Evolutionary conservation across 2,888 invertebrate species (phyloP), one percentile per base, ranked within the genome.

Genomic region (Tenodera sinensis): DNA sequence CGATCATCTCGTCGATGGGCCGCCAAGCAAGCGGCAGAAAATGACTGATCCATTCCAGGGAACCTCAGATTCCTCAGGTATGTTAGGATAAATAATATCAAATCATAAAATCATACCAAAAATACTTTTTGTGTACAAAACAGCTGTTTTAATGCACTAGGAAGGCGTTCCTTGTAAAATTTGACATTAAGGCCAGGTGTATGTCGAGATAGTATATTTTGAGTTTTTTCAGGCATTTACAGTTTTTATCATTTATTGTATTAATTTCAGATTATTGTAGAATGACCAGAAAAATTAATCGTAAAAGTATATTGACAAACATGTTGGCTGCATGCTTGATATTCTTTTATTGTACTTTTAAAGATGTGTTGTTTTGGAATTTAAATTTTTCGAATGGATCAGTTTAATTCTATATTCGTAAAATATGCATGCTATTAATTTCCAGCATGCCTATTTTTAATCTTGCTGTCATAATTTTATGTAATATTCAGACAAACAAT

Each of bases 21-120:
- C 98, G 96, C 98, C 98, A 94, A 98, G 96, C 93, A 98, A 98
- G 96, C 97, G 98, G 96, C 97, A 97, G 93, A 98, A 98, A 95
- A 96, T 98, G 94, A 94, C 95, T 93, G 96, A 97, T 95, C 95
- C 96, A 93, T 97, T 96, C 94, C 96, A 96, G 95, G 96, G 96
- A 93, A 95, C 96, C 92, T 96, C 97, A 92, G 97, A 97, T 94
- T 95, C 96, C 92, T 96, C 97, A 93, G 97, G 97, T 97, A 94
- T 96, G 96, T 94, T 93, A 92, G 93, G 83, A 87, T 71, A 84
- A 84, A 28, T 27, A 54, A 42, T 86, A 83, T 88, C 71, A 87
- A 71, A 71, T 84, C 83, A 84, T 85, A 83, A 84, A 82, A 84
- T 88, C 82, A 81, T 88, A 34, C 83, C 85, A 88, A 47, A 89